Evolutionary conservation across 53 echinoderm and acorn worm genomes (phyloP).

Genomic region (Actinopyga echinites): DNA sequence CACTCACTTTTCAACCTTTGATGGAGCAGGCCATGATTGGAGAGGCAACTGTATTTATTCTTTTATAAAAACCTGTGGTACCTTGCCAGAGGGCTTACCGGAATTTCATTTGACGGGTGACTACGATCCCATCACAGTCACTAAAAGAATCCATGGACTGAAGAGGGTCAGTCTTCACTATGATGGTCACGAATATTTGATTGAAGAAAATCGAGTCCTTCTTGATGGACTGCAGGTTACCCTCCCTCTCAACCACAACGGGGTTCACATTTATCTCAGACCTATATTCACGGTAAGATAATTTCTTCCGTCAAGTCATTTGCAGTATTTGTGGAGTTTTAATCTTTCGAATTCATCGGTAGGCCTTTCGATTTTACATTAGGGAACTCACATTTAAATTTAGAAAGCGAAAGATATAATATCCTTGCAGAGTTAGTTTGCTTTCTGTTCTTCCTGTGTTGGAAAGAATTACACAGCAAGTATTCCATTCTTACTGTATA

Average conservation of each 20-base stretch:
- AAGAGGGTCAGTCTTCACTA: constrained; percentile 7
- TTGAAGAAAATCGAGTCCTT: constrained; percentile 37
- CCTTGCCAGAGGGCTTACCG: neutral
- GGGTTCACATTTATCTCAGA: constrained; percentile 25
- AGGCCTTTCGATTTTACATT: no score
- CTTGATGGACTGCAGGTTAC: constrained; percentile 57
- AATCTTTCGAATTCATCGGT: neutral
- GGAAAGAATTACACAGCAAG: no score
- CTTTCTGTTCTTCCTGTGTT: no score
- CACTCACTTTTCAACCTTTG: constrained; percentile 67
- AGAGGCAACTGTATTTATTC: constrained; percentile 63
- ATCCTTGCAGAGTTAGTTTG: no score
- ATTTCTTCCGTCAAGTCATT: neutral
- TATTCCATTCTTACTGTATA: no score
- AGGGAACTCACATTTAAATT: no score
- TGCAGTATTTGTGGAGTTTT: neutral
- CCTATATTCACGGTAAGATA: constrained; percentile 9
- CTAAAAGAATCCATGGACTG: constrained; percentile 29
- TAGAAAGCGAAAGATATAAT: no score
- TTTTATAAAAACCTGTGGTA: constrained; percentile 47
- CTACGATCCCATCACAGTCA: constrained; percentile 38
- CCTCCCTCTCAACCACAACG: constrained; percentile 41
- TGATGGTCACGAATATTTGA: constrained; percentile 13
- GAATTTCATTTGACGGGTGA: constrained; percentile 46
- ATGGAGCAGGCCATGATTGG: constrained; percentile 52